Base-by-base conservation (phyloP, 2,797 vertebrate species). In the Lacerta viridis region DNA sequence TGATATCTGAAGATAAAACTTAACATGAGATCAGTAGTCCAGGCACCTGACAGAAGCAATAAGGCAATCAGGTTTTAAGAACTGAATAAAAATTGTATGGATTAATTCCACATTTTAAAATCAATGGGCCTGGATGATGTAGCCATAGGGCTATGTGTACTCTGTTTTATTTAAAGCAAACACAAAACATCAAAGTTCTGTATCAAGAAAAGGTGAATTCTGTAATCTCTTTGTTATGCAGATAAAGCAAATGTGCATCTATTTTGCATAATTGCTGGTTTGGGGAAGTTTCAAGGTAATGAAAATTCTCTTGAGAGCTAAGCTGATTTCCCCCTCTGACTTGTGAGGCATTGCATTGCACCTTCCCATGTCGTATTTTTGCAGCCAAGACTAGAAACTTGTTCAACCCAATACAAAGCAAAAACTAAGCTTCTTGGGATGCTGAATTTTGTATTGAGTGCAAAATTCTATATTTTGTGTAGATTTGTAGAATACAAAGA, bases 1-100 rank as follows among this genome's bases (percentile, higher is more conserved):
- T 88, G 74, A 39, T 68, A 50, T 86, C 27, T 86, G 74, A 77
- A 27, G n/a, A 68, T 9, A 86, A 78, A 50, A 55, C 50, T 11
- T 68, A 68, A 72, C 64, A 15, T 23, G 36, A 9, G 29, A 59
- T 72, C 72, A 78, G 74, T 77, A 66, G 75, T 43, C 59, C 75
- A 87, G 71, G 33, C 72, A 18, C 41, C 69, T 86, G 43, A 43
- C 29, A 79, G 29, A 86, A 69, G 43, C 7, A 11, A 83, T 55
- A 43, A 83, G 13, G 5, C 43, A 88, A 66, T 66, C 25, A 1
- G 10, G 64, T 64, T 64, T 80, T 36, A 64, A 27, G 50, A 55
- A 55, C 1, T 50, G 84, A n/a, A 10, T 77, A 66, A 68, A 77
- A 33, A 66, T 68, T 15, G 6, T 75, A 59, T 88, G 33, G 72